Evolutionary conservation across 2,797 vertebrate genomes (phyloP).

Genomic region (Trematomus bernacchii): DNA sequence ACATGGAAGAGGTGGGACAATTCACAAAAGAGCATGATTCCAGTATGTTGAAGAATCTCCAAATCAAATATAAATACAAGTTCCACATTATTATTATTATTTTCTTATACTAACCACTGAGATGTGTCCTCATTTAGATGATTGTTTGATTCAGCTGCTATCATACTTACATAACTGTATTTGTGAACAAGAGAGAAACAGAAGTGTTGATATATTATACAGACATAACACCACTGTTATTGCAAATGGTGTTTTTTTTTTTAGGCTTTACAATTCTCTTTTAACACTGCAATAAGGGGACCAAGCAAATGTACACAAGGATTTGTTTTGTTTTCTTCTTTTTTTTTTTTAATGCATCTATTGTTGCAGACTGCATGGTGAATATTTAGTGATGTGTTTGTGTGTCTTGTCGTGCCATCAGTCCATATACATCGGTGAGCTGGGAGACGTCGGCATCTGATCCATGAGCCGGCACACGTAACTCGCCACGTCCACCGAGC

Average conservation of each 20-base stretch:
- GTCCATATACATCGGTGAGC: conserved; percentile 97
- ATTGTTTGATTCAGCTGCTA: conserved; percentile 70
- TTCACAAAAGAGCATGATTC: conserved; percentile 87
- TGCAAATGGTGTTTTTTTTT: conserved; percentile 85
- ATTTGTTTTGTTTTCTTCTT: conserved; percentile 52
- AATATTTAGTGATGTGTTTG: conserved; percentile 13
- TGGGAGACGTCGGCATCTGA: conserved; percentile 96
- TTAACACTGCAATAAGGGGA: conserved; percentile 89
- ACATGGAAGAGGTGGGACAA: conserved; percentile 85
- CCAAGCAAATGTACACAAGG: conserved; percentile 87
- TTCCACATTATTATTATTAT: conserved; percentile 79
- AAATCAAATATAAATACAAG: conserved; percentile 88
- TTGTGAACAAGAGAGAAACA: conserved; percentile 72
- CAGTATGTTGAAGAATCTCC: conserved; percentile 84
- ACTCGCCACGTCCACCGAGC: conserved; percentile 92
- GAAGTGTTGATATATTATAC: conserved; percentile 90
- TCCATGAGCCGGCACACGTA: conserved; percentile 97
- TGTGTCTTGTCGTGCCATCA: conserved; percentile 82
- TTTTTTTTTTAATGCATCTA: conserved; percentile 10
- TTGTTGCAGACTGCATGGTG: conserved; percentile 38
- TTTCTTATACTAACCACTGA: conserved; percentile 87
- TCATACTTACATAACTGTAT: conserved; percentile 59
- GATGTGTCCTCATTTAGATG: conserved; percentile 83
- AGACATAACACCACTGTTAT: conserved; percentile 90
- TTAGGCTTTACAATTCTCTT: conserved; percentile 75